These are phyloP conservation scores for Drosophila histrio DNA, from an alignment of 2,888 invertebrate genomes.

Conservation along the genomic window DNA sequence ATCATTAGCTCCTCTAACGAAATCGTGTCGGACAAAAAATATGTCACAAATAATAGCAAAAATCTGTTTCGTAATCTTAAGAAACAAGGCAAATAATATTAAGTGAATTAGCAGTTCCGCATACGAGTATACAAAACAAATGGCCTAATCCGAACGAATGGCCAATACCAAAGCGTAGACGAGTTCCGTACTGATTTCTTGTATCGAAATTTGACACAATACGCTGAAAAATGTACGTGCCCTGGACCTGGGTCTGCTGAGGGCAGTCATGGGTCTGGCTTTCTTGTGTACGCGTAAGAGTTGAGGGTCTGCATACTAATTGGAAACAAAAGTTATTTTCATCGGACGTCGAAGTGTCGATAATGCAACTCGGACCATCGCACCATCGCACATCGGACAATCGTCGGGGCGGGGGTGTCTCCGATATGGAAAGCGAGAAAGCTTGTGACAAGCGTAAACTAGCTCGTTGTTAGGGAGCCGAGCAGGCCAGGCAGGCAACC, in stretches of 20 bases:
- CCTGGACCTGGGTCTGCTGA: constrained; percentile 29
- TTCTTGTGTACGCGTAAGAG: constrained; percentile 74
- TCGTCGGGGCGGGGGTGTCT: constrained; percentile 25
- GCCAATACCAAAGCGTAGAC: constrained; percentile 62
- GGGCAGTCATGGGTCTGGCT: constrained; percentile 49
- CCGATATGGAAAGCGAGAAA: constrained; percentile 78
- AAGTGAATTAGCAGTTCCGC: constrained; percentile 59
- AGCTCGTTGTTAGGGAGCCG: constrained; percentile 17
- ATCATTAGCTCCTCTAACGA: constrained; percentile 2
- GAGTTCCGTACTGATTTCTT: constrained; percentile 80
- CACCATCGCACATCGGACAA: constrained; percentile 19
- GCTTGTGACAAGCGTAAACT: constrained; percentile 37
- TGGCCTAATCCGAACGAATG: constrained; percentile 44
- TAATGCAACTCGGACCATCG: constrained; percentile 54
- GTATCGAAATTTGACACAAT: constrained; percentile 79
- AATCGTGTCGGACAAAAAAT: constrained; percentile 24
- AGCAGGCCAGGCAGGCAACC: constrained; percentile 53
- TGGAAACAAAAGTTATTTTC: constrained; percentile 69
- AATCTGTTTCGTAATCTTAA: constrained; percentile 65
- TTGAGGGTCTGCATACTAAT: constrained; percentile 71
- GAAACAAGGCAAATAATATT: constrained; percentile 42
- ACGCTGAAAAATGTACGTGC: constrained; percentile 76
- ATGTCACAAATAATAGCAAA: constrained; percentile 29
- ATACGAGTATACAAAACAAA: constrained; percentile 39
- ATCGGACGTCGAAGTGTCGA: constrained; percentile 51